These are phyloP conservation scores for Lasius platythorax DNA, from an alignment of 2,888 invertebrate species.

Conservation along the genomic window DNA sequence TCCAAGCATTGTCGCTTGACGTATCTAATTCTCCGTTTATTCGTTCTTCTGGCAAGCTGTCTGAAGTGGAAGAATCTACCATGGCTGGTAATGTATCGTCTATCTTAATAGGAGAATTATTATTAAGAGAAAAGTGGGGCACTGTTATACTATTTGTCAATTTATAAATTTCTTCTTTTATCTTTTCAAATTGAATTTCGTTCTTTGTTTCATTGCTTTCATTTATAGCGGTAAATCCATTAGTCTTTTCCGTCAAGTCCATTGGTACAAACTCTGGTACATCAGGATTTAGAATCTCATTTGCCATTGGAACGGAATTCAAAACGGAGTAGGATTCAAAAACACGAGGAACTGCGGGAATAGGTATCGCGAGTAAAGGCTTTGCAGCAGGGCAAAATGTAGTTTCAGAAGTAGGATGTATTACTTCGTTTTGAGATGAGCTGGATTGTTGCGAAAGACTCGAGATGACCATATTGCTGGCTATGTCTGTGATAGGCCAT, in stretches of 20 bases:
- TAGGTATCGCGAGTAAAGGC: slow-evolving; percentile 90
- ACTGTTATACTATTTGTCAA: slow-evolving; percentile 27
- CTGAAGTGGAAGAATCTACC: slow-evolving; percentile 45
- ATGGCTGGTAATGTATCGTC: slow-evolving; percentile 23
- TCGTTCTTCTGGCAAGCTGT: slow-evolving; percentile 54
- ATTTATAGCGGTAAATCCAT: slow-evolving; percentile 52
- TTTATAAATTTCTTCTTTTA: slow-evolving; percentile 53
- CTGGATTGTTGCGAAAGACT: slow-evolving; percentile 82
- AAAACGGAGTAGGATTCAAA: slow-evolving; percentile 83
- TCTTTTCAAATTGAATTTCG: slow-evolving; percentile 78
- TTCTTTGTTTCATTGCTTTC: slow-evolving; percentile 68
- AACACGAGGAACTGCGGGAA: slow-evolving; percentile 91
- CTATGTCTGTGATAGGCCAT: slow-evolving; percentile 94
- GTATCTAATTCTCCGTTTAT: slow-evolving; percentile 74
- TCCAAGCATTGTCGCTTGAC: slow-evolving; percentile 87
- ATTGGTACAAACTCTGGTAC: slow-evolving; percentile 95
- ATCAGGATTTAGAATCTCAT: slow-evolving; percentile 92
- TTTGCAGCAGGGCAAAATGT: slow-evolving; percentile 88
- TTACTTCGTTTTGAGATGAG: slow-evolving; percentile 77
- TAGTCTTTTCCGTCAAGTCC: slow-evolving; percentile 63
- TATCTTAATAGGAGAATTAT: not conserved
- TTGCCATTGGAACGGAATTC: slow-evolving; percentile 64
- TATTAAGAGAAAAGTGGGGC: slow-evolving; percentile 7
- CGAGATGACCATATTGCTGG: slow-evolving; percentile 69
- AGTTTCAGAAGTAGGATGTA: slow-evolving; percentile 71